Evolutionary conservation across 1,140 invertebrate genomes (phyloP).

Genomic region (Trichoplusia ni): DNA sequence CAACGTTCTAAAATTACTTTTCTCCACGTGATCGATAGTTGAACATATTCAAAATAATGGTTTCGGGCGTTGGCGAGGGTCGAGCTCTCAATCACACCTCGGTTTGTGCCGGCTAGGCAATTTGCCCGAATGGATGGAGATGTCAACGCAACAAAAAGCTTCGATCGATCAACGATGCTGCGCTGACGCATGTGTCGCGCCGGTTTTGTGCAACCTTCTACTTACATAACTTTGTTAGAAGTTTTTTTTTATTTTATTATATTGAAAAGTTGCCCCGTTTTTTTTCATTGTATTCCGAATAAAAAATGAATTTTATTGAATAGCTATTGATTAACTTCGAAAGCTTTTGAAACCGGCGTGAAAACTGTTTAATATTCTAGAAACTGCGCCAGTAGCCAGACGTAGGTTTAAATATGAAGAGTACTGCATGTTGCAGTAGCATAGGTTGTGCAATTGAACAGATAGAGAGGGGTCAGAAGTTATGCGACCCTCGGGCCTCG

Average conservation of each 20-base stretch:
- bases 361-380: too few relatives aligned
- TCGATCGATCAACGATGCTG: conserved; percentile 69
- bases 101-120: conserved; percentile 63
- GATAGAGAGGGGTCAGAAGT: conserved; percentile 35
- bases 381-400: too few relatives aligned
- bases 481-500: conserved; percentile 15
- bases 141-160: conserved; percentile 77
- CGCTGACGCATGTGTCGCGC: conserved; percentile 55
- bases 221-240: not conserved
- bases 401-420: too few relatives aligned
- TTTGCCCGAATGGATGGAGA: conserved; percentile 77
- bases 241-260: not conserved
- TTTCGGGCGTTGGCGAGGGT: conserved; percentile 38
- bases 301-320: too few relatives aligned
- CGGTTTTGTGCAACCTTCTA: not conserved
- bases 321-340: too few relatives aligned
- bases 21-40: conserved; percentile 66
- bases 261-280: too few relatives aligned
- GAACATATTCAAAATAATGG: conserved; percentile 70
- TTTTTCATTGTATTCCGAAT: too few relatives aligned
- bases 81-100: conserved; percentile 60
- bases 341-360: too few relatives aligned
- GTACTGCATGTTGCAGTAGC: not conserved
- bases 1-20: conserved; percentile 62
- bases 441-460: not conserved